Evolutionary conservation across 37 sponge, comb jelly and placozoan species (phyloP), one percentile per base, ranked within the genome.

Genomic region (Ianthella basta): DNA sequence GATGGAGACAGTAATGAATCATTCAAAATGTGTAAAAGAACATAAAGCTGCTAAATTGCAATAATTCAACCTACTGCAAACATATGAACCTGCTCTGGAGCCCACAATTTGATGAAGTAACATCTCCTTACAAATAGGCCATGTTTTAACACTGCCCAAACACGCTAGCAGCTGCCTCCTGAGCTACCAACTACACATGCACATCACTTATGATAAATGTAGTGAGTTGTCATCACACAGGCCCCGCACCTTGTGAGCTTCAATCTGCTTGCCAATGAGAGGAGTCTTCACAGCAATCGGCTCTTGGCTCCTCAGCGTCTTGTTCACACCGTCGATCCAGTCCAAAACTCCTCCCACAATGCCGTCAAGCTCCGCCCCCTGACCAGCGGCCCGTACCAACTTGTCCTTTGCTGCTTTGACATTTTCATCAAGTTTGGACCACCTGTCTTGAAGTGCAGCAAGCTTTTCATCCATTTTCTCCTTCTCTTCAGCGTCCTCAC

Each of bases 181-280:
- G n/a, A n/a, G n/a, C n/a, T 5, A 23, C 37, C 10, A 64, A 8
- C 25, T 30, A 64, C 10, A 64, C 66, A 64, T 30, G 8, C 66
- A 64, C 8, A 64, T 30, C 3, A 3, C 3, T 10, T 32, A 25
- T 12, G 6, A 64, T 3, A 64, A 8, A 64, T 10, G 66, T 30
- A 64, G 5, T 3, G 3, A 44, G 3, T 10, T 44, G 50, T 10
- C 50, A 3, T 44, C 50, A 44, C 50, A 44, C 50, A 44, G 50
- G 3, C 50, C 50, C 50, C 57, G 0, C 70, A 91, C 92, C 83
- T 88, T 85, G 72, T 85, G 85, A 32, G 81, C 83, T 57, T 88
- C 86, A 21, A 92, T 69, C 80, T 92, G 92, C 32, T 70, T 66
- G 27, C 85, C 89, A 27, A 92, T 82, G 3, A 92, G 86, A 16